Percentiles rank a stretch among this genome's conserved stretches.
These are phyloP conservation scores for Papilio elwesi DNA, from an alignment of 2,888 invertebrate genomes.

Conservation along the genomic window DNA sequence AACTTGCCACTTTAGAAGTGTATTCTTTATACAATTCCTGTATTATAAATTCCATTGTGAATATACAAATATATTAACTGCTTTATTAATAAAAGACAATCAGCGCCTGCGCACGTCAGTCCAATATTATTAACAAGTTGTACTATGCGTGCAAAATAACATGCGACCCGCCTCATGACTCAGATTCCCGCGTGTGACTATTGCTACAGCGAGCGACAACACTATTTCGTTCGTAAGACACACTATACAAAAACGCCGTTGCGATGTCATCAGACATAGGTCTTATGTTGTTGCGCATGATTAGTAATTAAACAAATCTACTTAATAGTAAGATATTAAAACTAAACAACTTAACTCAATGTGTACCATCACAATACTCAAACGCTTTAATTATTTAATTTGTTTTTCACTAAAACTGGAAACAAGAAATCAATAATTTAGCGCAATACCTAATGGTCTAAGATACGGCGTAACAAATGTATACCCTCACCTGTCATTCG, in stretches of 20 bases:
- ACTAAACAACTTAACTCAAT: conserved; percentile 50
- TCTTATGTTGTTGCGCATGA: conserved; percentile 12
- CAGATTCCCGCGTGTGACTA: not conserved
- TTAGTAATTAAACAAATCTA: conserved; percentile 38
- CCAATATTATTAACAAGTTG: conserved; percentile 23
- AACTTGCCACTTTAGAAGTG: conserved; percentile 25
- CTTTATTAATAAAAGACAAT: conserved; percentile 4
- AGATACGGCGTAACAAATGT: no score
- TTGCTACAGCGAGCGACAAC: not conserved
- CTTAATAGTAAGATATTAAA: conserved; percentile 46
- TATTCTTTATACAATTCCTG: conserved; percentile 15
- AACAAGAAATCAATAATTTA: conserved; percentile 57
- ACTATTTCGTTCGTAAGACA: no score
- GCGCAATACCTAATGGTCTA: conserved; percentile 56
- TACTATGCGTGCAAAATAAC: conserved; percentile 12
- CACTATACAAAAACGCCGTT: not conserved
- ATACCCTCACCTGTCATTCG: no score
- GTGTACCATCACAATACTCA: conserved; percentile 55
- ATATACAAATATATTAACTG: conserved; percentile 18
- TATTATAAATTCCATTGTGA: conserved; percentile 18
- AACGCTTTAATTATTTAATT: conserved; percentile 48
- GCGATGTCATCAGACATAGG: not conserved
- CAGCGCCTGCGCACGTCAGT: conserved; percentile 31
- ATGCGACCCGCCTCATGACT: not conserved
- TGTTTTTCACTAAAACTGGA: conserved; percentile 46